A percentile compares a stretch with the other conserved stretches of the same genome.
phyloP scores from a whole-genome alignment of 2,113 vertebrate species.

The Callithrix jacchus region DNA sequence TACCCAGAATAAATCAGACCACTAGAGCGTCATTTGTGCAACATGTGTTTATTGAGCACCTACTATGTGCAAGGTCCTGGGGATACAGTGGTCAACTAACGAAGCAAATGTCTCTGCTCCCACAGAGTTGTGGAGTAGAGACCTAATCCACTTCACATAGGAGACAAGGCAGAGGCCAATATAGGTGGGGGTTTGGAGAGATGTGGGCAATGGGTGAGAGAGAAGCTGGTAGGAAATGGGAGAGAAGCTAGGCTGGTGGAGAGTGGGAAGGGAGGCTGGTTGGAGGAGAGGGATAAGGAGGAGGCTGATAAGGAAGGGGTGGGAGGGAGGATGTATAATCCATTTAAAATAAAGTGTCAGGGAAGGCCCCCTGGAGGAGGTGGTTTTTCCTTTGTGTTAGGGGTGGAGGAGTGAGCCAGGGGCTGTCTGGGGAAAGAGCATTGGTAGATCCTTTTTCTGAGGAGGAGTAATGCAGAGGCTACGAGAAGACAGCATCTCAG shows the following conservation, averaged over 20 bases:
- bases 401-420: neutral
- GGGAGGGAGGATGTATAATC: neutral
- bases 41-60: neutral
- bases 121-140: accelerated
- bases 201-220: neutral
- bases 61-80: neutral
- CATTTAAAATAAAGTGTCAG: neutral
- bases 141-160: neutral
- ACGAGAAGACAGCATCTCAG: neutral
- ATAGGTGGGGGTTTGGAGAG: neutral
- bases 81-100: neutral
- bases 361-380: neutral
- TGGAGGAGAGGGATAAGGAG: no score
- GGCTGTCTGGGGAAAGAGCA: neutral
- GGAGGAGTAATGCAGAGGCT: neutral
- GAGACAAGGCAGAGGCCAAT: no score
- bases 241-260: neutral
- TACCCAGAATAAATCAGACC: neutral
- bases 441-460: neutral
- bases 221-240: accelerated
- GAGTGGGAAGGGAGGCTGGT: no score
- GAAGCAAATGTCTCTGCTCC: neutral
- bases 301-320: neutral
- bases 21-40: accelerated
- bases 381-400: neutral